Evolutionary conservation across 2,888 invertebrate genomes (phyloP).

Genomic region (Patella ulyssiponensis): DNA sequence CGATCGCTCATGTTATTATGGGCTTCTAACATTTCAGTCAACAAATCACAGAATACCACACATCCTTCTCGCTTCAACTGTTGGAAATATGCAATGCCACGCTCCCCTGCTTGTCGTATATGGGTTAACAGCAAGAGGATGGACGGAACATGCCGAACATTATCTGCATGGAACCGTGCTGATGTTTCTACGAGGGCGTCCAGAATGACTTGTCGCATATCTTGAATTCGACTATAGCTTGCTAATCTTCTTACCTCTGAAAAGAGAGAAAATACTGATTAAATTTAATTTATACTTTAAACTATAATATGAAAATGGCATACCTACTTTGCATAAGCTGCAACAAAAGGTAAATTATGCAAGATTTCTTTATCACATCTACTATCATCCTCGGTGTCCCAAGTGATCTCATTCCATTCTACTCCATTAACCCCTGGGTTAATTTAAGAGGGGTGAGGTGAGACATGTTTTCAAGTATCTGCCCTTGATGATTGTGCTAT

Average conservation of each 20-base stretch:
- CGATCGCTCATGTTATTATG: slow-evolving; percentile 41
- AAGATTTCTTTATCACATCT: no score
- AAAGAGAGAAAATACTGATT: slow-evolving; percentile 21
- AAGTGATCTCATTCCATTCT: no score
- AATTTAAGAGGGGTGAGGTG: no score
- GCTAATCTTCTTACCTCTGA: slow-evolving; percentile 60
- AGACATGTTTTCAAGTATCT: no score
- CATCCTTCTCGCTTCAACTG: slow-evolving; percentile 58
- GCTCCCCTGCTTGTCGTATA: slow-evolving; percentile 60
- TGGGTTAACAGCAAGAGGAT: slow-evolving; percentile 62
- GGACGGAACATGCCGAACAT: slow-evolving; percentile 58
- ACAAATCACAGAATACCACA: slow-evolving; percentile 62
- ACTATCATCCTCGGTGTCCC: no score
- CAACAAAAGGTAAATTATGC: no score
- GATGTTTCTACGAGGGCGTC: slow-evolving; percentile 61
- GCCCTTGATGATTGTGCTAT: no score
- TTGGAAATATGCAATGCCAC: slow-evolving; percentile 62
- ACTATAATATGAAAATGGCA: no score
- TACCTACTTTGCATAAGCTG: no score
- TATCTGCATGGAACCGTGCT: slow-evolving; percentile 61
- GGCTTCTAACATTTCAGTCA: slow-evolving; percentile 65
- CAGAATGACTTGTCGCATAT: slow-evolving; percentile 59
- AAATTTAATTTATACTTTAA: no score
- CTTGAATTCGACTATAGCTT: slow-evolving; percentile 56
- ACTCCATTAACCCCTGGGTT: no score